Evolutionary conservation across 2,888 invertebrate genomes (phyloP), one percentile per base, ranked within the genome.

Genomic region (Morpho deidamia): DNA sequence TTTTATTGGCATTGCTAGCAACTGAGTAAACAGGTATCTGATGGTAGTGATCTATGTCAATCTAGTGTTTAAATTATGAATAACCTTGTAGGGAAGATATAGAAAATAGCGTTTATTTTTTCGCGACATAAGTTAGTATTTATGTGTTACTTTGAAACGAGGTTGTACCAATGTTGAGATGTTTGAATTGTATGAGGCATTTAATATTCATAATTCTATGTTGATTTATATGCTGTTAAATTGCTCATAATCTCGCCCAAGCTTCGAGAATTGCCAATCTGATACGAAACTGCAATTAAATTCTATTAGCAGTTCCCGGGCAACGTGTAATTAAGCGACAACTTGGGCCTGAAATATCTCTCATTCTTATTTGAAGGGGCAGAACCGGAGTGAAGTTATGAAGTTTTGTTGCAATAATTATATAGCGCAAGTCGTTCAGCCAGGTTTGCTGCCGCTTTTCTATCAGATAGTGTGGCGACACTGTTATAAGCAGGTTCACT

Each of bases 401-500:
- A 81, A 82, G 80, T 81, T 82, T 81, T 74, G 77, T 70, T 71
- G 71, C 69, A 71, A 72, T 87, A 86, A 86, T 87, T 83, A 82
- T 72, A 81, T 60, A 70, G 74, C 70, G 65, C 67, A 61, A 63
- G 60, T 55, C 53, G 58, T 63, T 70, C 71, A 72, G 71, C 72
- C 68, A 70, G 70, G 72, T 68, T 50, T 42, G 53, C 52, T 49
- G 57, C 46, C 51, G 57, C 51, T 58, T 46, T 52, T 64, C 61
- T 70, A 76, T 78, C 72, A 71, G 80, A 80, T 81, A 77, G 71
- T 69, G 67, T 69, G 69, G 70, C 77, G 82, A 84, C 81, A 79
- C 74, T 76, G 69, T 71, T 76, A 78, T 76, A 76, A 11, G 41
- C 23, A 23, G 23, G 23, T 23, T 23, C 23, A 23, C 23, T 23